Evolutionary conservation across 2,113 vertebrate species (phyloP).

Genomic region (Trichechus manatus): DNA sequence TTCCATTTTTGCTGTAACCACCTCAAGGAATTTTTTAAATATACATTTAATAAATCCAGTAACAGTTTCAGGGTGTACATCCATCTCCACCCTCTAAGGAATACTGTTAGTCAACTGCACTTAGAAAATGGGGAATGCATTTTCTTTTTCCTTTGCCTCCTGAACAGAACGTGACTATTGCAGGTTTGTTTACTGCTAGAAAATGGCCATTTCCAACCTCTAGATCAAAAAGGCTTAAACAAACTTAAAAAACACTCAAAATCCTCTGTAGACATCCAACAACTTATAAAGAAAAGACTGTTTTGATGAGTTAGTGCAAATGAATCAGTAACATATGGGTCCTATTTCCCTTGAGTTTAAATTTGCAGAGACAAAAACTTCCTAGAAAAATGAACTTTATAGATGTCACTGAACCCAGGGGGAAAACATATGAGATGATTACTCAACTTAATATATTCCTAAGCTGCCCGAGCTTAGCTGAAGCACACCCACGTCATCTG

Average conservation of each 20-base stretch:
- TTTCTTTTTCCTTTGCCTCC: conserved; percentile 56
- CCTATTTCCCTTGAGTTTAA: conserved; percentile 77
- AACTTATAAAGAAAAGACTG: conserved; percentile 75
- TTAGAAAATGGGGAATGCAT: conserved; percentile 40
- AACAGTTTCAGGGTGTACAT: conserved; percentile 39
- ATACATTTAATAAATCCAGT: conserved; percentile 47
- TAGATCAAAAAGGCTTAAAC: conserved; percentile 77
- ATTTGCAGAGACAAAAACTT: conserved; percentile 74
- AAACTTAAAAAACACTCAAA: conserved; percentile 61
- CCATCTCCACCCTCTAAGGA: neutral
- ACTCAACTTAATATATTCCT: conserved; percentile 75
- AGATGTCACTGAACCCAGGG: conserved; percentile 74
- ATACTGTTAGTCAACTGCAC: neutral
- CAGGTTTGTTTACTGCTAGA: conserved; percentile 55
- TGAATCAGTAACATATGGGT: conserved; percentile 79
- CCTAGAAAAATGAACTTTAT: conserved; percentile 76
- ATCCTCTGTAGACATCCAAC: conserved; percentile 79
- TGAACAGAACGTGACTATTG: conserved; percentile 60
- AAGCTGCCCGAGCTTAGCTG: conserved; percentile 67
- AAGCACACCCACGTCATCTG: conserved; percentile 72
- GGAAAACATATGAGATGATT: conserved; percentile 75
- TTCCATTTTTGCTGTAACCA: neutral
- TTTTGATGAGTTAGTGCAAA: conserved; percentile 79
- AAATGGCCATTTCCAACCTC: conserved; percentile 78
- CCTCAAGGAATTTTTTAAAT: conserved; percentile 26